Evolutionary conservation across 2,113 vertebrate species (phyloP).

Genomic region (Hemiscyllium ocellatum): DNA sequence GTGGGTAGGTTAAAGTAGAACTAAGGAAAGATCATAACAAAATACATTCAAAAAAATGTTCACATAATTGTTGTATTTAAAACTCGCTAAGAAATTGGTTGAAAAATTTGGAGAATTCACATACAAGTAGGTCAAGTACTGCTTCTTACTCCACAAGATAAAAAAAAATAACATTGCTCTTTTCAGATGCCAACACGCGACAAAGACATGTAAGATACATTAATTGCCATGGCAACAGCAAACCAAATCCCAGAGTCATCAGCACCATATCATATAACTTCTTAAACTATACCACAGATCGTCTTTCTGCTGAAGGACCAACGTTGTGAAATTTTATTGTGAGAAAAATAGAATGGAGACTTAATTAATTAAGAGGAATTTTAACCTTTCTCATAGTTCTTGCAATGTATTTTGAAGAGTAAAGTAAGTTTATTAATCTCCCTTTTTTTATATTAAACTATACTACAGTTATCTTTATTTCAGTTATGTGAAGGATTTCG

Average conservation of each 20-base stretch:
- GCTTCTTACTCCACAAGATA: background rate
- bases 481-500: conserved; percentile 16
- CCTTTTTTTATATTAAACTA: background rate
- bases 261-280: background rate
- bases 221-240: background rate
- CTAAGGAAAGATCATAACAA: background rate
- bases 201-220: background rate
- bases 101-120: background rate
- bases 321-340: background rate
- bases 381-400: background rate
- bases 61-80: background rate
- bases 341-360: background rate
- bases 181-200: background rate
- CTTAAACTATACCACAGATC: background rate
- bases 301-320: background rate
- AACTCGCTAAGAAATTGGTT: background rate
- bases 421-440: background rate
- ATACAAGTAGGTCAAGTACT: background rate
- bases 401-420: background rate
- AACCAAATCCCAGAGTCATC: background rate
- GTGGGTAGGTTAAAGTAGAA: background rate
- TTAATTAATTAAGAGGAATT: background rate
- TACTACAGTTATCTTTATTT: background rate
- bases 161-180: background rate
- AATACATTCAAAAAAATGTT: background rate